These are phyloP conservation scores for Diadegma fenestrale DNA, from an alignment of 2,888 invertebrate species.

Conservation along the genomic window DNA sequence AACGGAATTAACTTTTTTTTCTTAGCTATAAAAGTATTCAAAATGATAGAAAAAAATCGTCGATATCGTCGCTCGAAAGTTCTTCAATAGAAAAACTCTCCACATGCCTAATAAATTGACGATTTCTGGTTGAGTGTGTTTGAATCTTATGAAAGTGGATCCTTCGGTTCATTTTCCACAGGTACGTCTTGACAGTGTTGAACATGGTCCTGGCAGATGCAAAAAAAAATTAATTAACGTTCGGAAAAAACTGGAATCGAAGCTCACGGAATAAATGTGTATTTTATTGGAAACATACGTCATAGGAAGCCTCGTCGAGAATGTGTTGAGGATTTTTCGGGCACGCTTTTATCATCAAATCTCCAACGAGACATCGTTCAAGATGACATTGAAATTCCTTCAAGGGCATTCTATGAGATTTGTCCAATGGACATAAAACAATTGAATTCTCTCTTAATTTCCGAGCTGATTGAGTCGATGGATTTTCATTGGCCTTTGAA, in stretches of 20 bases:
- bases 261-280: too few species aligned
- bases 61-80: background rate
- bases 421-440: slow-evolving; percentile 54
- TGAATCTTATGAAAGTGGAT: background rate
- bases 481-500: background rate
- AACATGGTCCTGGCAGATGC: slow-evolving; percentile 49
- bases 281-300: slow-evolving; percentile 33
- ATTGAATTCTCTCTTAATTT: slow-evolving; percentile 21
- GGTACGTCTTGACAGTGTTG: slow-evolving; percentile 38
- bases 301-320: slow-evolving; percentile 61
- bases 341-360: slow-evolving; percentile 52
- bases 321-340: slow-evolving; percentile 53
- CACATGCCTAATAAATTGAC: background rate
- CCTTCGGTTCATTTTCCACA: background rate
- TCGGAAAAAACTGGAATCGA: too few species aligned
- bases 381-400: slow-evolving; percentile 50
- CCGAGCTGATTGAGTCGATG: background rate
- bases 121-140: background rate
- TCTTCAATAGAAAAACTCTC: background rate
- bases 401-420: slow-evolving; percentile 45
- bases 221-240: too few species aligned
- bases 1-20: background rate
- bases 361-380: slow-evolving; percentile 59
- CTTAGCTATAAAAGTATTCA: background rate
- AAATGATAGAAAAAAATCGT: background rate